Conservation (phyloP, 37 sponge, comb jelly and placozoan genomes). For the Petrosia ficiformis region DNA sequence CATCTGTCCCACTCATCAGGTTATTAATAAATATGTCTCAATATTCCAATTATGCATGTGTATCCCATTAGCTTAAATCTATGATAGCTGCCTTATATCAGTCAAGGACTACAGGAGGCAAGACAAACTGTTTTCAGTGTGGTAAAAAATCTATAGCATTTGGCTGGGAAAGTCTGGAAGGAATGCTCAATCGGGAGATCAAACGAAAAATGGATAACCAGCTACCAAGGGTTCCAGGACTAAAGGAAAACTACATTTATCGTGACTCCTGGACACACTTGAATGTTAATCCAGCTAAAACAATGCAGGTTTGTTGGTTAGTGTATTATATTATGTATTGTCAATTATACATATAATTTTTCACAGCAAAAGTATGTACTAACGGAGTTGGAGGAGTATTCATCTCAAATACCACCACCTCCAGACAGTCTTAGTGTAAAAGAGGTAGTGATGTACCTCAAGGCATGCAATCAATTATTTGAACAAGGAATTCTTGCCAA, state of each 20-base stretch:
- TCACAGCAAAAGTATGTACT: constrained; percentile 5
- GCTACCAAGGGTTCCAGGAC: constrained; percentile 23
- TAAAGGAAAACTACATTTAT: constrained; percentile 27
- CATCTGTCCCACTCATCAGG: not conserved
- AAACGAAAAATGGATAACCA: not conserved
- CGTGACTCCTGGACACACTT: constrained; percentile 32
- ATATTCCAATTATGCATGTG: not conserved
- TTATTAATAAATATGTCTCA: not conserved
- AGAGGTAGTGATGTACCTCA: constrained; percentile 6
- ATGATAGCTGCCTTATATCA: constrained; percentile 27
- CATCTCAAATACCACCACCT: not conserved
- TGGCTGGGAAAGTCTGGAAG: constrained; percentile 9
- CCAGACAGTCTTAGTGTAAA: not conserved
- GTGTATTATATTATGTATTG: not conserved
- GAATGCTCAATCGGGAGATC: not conserved
- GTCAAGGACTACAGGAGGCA: not conserved
- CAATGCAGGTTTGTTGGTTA: constrained; percentile 39
- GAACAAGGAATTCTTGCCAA: constrained; percentile 24
- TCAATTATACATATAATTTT: not conserved
- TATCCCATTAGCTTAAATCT: constrained; percentile 1
- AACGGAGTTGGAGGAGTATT: constrained; percentile 24
- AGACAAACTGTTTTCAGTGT: not conserved
- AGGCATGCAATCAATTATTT: constrained; percentile 15
- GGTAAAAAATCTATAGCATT: not conserved
- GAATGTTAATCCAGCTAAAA: constrained; percentile 36